Conservation (phyloP, 2,797 vertebrate species). For the Atherinosoma microstoma region DNA sequence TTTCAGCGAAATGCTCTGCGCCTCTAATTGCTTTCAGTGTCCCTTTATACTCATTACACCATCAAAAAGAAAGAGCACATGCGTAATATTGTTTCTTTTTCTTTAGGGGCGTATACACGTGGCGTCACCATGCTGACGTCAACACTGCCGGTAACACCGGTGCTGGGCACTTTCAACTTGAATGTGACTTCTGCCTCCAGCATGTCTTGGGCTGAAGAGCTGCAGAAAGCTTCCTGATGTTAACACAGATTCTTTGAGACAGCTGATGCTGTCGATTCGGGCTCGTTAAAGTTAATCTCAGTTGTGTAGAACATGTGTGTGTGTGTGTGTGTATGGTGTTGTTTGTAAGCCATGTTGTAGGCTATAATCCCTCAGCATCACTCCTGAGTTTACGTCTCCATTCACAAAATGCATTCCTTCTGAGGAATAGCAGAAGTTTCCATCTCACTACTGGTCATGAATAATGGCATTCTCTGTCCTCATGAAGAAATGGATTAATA, state of each 20-base stretch:
- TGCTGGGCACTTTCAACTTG: constrained; percentile 3
- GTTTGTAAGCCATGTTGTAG: constrained; percentile 21
- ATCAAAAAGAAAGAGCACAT: not conserved
- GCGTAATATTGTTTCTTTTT: constrained; percentile 17
- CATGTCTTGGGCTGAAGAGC: constrained; percentile 6
- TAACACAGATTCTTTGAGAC: constrained; percentile 28
- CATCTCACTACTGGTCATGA: constrained; percentile 15
- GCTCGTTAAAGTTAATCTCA: constrained; percentile 13
- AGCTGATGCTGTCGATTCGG: constrained; percentile 7
- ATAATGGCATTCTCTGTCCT: constrained; percentile 28
- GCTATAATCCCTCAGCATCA: constrained; percentile 51
- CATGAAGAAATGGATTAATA: constrained; percentile 29
- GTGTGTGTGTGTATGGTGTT: not conserved
- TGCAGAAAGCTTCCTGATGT: constrained; percentile 38
- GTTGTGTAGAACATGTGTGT: not conserved
- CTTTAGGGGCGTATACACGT: not conserved
- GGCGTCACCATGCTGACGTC: not conserved
- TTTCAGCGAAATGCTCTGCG: constrained; percentile 18
- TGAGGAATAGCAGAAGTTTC: constrained; percentile 16
- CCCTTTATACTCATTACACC: not conserved
- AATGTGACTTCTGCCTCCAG: constrained; percentile 15
- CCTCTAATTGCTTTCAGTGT: constrained; percentile 22
- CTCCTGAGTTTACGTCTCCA: constrained; percentile 54
- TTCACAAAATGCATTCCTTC: constrained; percentile 58
- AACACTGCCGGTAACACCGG: not conserved